phyloP scores from a whole-genome alignment of 2,888 invertebrate genomes.

The Epinotia bilunana region DNA sequence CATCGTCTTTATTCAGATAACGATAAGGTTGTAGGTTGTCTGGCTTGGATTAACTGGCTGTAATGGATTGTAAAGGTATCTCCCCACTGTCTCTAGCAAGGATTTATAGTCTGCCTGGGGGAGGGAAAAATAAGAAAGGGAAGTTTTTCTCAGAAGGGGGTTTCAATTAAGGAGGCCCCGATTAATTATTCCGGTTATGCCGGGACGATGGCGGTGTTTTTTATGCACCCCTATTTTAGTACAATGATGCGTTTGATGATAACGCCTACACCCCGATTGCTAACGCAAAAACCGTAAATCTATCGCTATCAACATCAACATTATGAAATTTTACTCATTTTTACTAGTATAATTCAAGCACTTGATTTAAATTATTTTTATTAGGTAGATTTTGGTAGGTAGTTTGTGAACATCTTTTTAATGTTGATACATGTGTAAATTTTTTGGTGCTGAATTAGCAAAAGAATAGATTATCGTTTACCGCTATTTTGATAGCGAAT shows the following conservation, averaged over 20 bases:
- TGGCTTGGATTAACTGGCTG: conserved; percentile 12
- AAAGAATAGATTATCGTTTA: no score
- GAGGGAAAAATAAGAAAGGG: conserved; percentile 83
- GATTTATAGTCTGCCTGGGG: conserved; percentile 83
- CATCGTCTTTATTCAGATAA: conserved; percentile 2
- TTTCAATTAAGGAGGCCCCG: conserved; percentile 80
- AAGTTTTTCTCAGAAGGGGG: conserved; percentile 80
- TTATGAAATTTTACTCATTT: no score
- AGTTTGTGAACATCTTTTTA: no score
- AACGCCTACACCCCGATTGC: neutral
- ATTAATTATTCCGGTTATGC: conserved; percentile 76
- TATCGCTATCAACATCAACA: no score
- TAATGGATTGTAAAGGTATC: conserved; percentile 68
- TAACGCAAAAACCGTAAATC: no score
- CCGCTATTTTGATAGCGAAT: no score
- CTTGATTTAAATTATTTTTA: no score
- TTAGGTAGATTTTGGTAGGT: no score
- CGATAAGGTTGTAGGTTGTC: neutral
- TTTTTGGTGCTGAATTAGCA: no score
- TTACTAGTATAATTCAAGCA: no score
- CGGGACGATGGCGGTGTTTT: conserved; percentile 45
- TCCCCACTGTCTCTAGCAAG: conserved; percentile 81
- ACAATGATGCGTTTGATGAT: neutral
- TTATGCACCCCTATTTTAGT: conserved; percentile 28
- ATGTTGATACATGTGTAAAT: no score